phyloP scores from a whole-genome alignment of 1,140 invertebrate genomes.

The Drosophila funebris region DNA sequence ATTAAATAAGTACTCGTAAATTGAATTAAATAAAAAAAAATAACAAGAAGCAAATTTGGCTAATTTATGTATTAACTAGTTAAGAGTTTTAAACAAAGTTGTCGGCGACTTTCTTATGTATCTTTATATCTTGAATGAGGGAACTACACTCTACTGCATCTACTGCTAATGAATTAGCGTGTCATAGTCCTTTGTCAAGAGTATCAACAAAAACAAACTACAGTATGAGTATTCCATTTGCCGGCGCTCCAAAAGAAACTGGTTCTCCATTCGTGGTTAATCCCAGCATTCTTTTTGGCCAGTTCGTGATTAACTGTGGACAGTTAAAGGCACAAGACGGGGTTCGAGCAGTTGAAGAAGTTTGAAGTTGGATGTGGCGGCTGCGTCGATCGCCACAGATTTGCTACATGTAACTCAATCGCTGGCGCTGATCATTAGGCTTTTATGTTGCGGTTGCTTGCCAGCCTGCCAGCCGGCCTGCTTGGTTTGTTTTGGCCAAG shows the following conservation, averaged over 20 bases:
- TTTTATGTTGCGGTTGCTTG: constrained; percentile 70
- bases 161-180: constrained; percentile 2
- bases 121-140: not conserved
- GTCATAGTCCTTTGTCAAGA: constrained; percentile 1
- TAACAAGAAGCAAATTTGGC: too few relatives aligned
- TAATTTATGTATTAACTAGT: too few relatives aligned
- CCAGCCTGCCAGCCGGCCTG: not conserved
- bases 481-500: constrained; percentile 9
- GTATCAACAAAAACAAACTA: constrained; percentile 45
- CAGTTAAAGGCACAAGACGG: constrained; percentile 55
- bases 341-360: not conserved
- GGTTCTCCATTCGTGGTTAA: constrained; percentile 62
- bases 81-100: not conserved
- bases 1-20: too few relatives aligned
- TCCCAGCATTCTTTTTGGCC: constrained; percentile 69
- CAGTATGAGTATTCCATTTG: constrained; percentile 15
- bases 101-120: not conserved
- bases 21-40: too few relatives aligned
- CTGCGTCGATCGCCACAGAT: constrained; percentile 59
- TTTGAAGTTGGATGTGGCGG: constrained; percentile 7
- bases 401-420: constrained; percentile 78
- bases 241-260: constrained; percentile 62
- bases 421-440: constrained; percentile 77
- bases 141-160: not conserved
- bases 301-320: constrained; percentile 79